Percentiles rank a stretch among this genome's conserved stretches.
These are phyloP conservation scores for Callocephalon fimbriatum DNA, from an alignment of 2,113 vertebrate species.

Conservation along the genomic window DNA sequence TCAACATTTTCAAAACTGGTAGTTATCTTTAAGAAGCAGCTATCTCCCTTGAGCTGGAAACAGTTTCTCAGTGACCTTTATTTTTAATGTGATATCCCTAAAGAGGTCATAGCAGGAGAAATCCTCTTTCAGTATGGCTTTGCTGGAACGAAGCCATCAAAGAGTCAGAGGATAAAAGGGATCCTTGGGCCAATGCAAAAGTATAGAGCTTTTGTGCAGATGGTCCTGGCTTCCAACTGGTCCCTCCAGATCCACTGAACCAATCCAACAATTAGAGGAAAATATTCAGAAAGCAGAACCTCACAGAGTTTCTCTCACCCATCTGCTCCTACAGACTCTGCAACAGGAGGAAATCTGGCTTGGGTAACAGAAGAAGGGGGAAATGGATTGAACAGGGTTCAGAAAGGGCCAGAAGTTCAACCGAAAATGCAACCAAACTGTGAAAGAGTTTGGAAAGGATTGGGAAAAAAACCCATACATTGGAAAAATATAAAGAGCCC, in stretches of 20 bases:
- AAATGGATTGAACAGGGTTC: not conserved
- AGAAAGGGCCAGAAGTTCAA: slow-evolving; percentile 35
- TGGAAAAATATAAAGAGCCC: not conserved
- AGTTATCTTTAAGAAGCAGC: slow-evolving; percentile 57
- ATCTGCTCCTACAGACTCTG: slow-evolving; percentile 61
- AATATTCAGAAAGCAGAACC: slow-evolving; percentile 57
- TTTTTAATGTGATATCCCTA: slow-evolving; percentile 45
- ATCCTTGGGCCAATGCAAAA: slow-evolving; percentile 32
- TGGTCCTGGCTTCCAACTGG: slow-evolving; percentile 65
- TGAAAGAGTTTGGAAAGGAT: not conserved
- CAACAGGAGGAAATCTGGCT: slow-evolving; percentile 64
- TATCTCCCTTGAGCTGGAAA: slow-evolving; percentile 29
- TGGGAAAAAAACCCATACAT: not conserved
- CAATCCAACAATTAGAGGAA: slow-evolving; percentile 48
- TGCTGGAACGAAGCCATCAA: slow-evolving; percentile 28
- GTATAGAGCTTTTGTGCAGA: slow-evolving; percentile 46
- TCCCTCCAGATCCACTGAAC: slow-evolving; percentile 59
- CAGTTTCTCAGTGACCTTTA: slow-evolving; percentile 48
- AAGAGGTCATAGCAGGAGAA: slow-evolving; percentile 48
- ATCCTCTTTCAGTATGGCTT: not conserved
- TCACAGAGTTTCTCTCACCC: slow-evolving; percentile 23
- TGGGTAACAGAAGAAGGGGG: slow-evolving; percentile 2
- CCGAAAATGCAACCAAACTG: slow-evolving; percentile 1
- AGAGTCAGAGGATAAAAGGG: slow-evolving; percentile 46
- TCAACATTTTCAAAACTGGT: slow-evolving; percentile 33